phyloP scores from a whole-genome alignment of 2,888 invertebrate species.

The Balanococcus diminutus region DNA sequence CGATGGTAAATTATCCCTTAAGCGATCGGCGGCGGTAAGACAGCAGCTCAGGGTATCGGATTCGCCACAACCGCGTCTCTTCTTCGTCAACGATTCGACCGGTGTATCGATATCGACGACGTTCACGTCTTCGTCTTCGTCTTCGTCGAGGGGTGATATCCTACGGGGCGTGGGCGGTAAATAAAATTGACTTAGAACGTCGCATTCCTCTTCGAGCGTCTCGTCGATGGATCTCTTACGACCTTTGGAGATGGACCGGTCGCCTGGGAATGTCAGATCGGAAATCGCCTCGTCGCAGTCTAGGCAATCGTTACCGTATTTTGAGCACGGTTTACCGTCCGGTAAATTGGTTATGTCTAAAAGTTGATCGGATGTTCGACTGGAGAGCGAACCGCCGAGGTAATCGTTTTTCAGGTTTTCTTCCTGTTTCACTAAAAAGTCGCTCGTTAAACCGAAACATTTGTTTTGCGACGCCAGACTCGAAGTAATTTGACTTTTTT shows the following conservation, averaged over 20 bases:
- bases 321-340: conserved; percentile 32
- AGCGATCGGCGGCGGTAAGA: conserved; percentile 57
- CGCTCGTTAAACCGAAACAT: conserved; percentile 53
- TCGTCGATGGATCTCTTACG: conserved; percentile 66
- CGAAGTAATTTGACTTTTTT: conserved; percentile 30
- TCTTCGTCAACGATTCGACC: not conserved
- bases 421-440: conserved; percentile 49
- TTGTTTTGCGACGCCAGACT: conserved; percentile 32
- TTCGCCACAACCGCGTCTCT: conserved; percentile 53
- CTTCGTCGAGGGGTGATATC: conserved; percentile 72
- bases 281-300: conserved; percentile 58
- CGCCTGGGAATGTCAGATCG: conserved; percentile 57
- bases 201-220: conserved; percentile 68
- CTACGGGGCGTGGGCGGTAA: conserved; percentile 66
- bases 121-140: conserved; percentile 64
- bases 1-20: conserved; percentile 54
- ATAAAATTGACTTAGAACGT: conserved; percentile 74
- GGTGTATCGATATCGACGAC: conserved; percentile 61
- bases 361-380: conserved; percentile 56
- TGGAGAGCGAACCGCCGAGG: not conserved
- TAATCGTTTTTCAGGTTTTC: conserved; percentile 38
- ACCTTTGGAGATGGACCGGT: conserved; percentile 57
- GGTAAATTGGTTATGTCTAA: conserved; percentile 59
- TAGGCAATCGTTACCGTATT: conserved; percentile 53
- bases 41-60: not conserved